Conservation (phyloP, 2,797 vertebrate species). For the Jordanella pulchra region DNA sequence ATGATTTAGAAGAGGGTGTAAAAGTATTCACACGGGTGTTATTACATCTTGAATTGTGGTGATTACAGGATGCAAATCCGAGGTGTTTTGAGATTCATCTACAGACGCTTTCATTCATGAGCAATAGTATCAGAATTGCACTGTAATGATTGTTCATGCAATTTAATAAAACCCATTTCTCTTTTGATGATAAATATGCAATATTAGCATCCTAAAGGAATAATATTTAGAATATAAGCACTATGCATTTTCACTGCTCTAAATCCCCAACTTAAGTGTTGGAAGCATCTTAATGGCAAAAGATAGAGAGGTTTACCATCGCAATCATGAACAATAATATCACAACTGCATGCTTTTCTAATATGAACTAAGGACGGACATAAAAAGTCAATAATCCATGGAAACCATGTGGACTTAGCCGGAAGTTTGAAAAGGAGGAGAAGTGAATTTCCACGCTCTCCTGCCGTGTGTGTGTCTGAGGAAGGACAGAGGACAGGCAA, state of each 20-base stretch:
- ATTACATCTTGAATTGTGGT: no score
- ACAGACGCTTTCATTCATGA: no score
- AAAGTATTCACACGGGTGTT: no score
- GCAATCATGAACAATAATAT: neutral
- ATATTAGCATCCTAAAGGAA: neutral
- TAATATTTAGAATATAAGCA: no score
- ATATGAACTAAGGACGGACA: neutral
- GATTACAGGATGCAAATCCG: no score
- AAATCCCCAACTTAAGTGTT: neutral
- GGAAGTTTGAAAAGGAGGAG: conserved; percentile 9
- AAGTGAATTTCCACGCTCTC: conserved; percentile 16
- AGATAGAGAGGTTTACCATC: neutral
- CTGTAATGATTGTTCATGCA: no score
- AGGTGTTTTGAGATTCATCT: no score
- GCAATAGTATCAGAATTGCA: no score
- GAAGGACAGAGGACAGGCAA: conserved; percentile 16
- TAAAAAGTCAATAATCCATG: neutral
- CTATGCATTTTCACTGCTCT: neutral
- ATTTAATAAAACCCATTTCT: neutral
- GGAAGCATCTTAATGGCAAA: neutral
- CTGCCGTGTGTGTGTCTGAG: conserved; percentile 16
- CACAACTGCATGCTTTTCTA: neutral
- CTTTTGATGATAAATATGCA: neutral
- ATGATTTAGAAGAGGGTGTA: no score
- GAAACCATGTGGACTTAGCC: neutral